A percentile compares a stretch with the other conserved stretches of the same genome.
Conservation (phyloP, 2,113 vertebrate species). For the Mungos mungo region DNA sequence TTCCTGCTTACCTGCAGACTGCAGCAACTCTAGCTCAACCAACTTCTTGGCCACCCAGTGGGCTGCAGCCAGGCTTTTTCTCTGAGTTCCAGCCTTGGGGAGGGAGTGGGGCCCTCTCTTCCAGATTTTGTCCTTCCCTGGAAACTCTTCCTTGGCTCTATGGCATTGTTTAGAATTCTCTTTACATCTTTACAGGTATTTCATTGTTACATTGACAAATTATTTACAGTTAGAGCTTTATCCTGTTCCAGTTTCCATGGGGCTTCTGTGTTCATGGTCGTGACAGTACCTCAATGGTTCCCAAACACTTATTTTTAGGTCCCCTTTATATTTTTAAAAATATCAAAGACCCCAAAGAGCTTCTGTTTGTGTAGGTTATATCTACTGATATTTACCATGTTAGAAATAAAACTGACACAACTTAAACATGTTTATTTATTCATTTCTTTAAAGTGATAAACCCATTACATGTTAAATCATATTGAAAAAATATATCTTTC, state of each 20-base stretch:
- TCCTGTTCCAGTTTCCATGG: neutral
- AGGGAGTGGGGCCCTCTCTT: neutral
- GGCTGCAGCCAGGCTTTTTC: too few species aligned
- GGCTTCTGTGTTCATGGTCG: neutral
- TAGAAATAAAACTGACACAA: neutral
- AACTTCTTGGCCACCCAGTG: too few species aligned
- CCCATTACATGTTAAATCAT: neutral
- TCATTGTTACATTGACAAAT: neutral
- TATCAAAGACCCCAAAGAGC: neutral
- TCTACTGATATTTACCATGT: neutral
- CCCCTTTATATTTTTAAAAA: neutral
- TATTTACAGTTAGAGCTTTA: neutral
- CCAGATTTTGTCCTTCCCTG: neutral
- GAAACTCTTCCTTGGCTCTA: neutral
- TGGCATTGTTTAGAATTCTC: neutral
- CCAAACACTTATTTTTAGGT: neutral
- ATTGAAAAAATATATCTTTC: neutral
- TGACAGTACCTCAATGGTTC: fast-evolving
- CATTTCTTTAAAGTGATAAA: neutral
- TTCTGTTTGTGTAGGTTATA: neutral
- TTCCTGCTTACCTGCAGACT: neutral
- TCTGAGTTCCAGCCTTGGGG: neutral
- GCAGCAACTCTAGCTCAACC: neutral
- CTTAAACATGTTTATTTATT: neutral
- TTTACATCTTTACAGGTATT: neutral